A percentile compares a stretch with the other conserved stretches of the same genome.
Conservation (phyloP, 1,140 invertebrate species). For the Drosophila pandora region DNA sequence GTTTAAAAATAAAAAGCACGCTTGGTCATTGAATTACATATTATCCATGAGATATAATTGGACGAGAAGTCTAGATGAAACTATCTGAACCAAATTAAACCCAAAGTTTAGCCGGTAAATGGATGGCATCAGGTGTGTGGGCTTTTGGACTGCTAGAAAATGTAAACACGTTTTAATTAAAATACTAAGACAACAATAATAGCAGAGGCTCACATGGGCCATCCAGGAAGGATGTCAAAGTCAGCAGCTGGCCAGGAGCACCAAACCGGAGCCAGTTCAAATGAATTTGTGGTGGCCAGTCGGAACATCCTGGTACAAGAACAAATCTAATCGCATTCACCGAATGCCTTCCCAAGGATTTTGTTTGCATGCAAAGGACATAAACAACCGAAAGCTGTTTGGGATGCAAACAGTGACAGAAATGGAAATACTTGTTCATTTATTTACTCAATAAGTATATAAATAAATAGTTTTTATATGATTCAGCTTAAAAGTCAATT, state of each 20-base stretch:
- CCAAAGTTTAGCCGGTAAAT: not conserved
- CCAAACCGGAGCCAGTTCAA: slow-evolving; percentile 29
- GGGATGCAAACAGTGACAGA: slow-evolving; percentile 18
- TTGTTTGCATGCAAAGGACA: slow-evolving; percentile 43
- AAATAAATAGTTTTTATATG: not conserved
- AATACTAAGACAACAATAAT: slow-evolving; percentile 81
- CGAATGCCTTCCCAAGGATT: slow-evolving; percentile 42
- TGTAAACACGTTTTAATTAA: slow-evolving; percentile 80
- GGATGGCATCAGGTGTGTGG: slow-evolving; percentile 37
- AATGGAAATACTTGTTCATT: not conserved
- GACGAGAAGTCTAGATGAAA: not conserved
- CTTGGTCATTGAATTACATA: too few relatives aligned
- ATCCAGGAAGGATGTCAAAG: slow-evolving; percentile 41
- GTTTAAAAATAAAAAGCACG: too few relatives aligned
- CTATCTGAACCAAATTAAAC: slow-evolving; percentile 3
- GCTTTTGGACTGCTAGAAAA: slow-evolving; percentile 33
- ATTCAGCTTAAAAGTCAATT: not conserved
- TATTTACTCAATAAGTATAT: not conserved
- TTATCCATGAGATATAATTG: not conserved
- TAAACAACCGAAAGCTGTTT: slow-evolving; percentile 40
- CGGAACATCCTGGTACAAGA: slow-evolving; percentile 9
- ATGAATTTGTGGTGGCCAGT: slow-evolving; percentile 50
- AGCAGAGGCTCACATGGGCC: slow-evolving; percentile 20
- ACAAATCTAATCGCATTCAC: slow-evolving; percentile 50
- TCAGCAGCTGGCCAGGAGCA: slow-evolving; percentile 39